These are phyloP conservation scores for Actinemys pallida DNA, from an alignment of 2,113 vertebrate genomes.

Conservation along the genomic window DNA sequence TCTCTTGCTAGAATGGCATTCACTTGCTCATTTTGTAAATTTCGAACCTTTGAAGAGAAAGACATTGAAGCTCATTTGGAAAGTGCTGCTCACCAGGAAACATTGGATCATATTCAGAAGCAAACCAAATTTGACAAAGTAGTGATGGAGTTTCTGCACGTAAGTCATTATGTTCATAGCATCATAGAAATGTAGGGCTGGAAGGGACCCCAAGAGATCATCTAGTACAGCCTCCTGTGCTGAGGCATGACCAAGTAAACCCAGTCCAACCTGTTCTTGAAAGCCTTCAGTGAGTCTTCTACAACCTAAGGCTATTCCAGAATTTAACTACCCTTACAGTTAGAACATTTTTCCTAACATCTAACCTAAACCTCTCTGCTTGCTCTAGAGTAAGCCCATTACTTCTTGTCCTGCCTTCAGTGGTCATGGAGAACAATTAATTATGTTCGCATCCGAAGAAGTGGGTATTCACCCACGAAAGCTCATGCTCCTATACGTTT, in stretches of 20 bases:
- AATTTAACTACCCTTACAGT: neutral
- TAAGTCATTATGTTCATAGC: conserved; percentile 72
- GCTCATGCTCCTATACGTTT: too few species aligned
- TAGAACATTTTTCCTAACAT: neutral
- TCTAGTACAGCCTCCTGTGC: neutral
- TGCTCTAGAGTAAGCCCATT: neutral
- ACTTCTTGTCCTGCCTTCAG: neutral
- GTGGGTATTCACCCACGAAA: too few species aligned
- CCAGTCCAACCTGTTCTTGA: neutral
- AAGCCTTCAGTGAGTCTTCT: neutral
- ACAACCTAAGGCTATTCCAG: neutral
- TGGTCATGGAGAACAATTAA: neutral
- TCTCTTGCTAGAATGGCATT: conserved; percentile 83
- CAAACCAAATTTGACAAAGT: conserved; percentile 91
- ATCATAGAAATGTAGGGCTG: neutral
- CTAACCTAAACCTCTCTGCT: neutral
- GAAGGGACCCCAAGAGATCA: neutral
- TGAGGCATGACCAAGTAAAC: neutral
- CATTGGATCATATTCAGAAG: conserved; percentile 88
- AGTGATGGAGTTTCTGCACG: conserved; percentile 89
- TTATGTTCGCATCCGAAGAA: neutral
- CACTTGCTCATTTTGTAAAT: conserved; percentile 91
- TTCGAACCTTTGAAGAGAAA: conserved; percentile 89
- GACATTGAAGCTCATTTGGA: conserved; percentile 89
- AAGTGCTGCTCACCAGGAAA: conserved; percentile 86